Evolutionary conservation across 2,797 vertebrate genomes (phyloP).

Genomic region (Pampus argenteus): DNA sequence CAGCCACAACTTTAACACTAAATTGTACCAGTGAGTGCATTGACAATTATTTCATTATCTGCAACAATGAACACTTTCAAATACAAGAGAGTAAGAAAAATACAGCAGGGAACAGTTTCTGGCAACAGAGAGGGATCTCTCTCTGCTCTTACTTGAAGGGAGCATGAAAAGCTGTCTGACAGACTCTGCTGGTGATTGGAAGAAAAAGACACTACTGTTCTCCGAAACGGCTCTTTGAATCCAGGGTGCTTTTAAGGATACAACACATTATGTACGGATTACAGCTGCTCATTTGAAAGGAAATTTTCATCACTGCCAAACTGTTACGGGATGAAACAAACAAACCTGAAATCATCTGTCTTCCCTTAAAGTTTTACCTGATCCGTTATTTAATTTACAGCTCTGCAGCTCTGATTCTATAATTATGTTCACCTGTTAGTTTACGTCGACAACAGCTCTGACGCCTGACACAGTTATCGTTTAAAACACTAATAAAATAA

Average conservation of each 20-base stretch:
- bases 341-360: neutral
- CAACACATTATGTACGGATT: slow-evolving; percentile 20
- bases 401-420: slow-evolving; percentile 43
- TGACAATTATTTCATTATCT: slow-evolving; percentile 4
- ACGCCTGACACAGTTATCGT: slow-evolving; percentile 25
- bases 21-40: neutral
- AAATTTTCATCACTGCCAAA: slow-evolving; percentile 27
- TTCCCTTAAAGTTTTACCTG: slow-evolving; percentile 13
- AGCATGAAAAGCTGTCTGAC: slow-evolving; percentile 48
- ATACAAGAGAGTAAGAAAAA: slow-evolving; percentile 8
- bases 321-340: slow-evolving; percentile 18
- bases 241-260: slow-evolving; percentile 34
- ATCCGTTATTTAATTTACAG: slow-evolving; percentile 9
- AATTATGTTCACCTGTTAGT: slow-evolving; percentile 48
- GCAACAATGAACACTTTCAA: neutral
- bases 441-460: slow-evolving; percentile 16
- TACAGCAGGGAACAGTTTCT: slow-evolving; percentile 9
- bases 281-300: slow-evolving; percentile 27
- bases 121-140: slow-evolving; percentile 20
- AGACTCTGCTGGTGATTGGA: slow-evolving; percentile 34
- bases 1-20: neutral
- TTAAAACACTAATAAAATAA: slow-evolving; percentile 45
- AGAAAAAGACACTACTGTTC: slow-evolving; percentile 41
- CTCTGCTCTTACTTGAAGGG: slow-evolving; percentile 29
- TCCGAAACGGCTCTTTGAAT: slow-evolving; percentile 38